Conservation (phyloP, 2,113 vertebrate species). For the Psettodes erumei region DNA sequence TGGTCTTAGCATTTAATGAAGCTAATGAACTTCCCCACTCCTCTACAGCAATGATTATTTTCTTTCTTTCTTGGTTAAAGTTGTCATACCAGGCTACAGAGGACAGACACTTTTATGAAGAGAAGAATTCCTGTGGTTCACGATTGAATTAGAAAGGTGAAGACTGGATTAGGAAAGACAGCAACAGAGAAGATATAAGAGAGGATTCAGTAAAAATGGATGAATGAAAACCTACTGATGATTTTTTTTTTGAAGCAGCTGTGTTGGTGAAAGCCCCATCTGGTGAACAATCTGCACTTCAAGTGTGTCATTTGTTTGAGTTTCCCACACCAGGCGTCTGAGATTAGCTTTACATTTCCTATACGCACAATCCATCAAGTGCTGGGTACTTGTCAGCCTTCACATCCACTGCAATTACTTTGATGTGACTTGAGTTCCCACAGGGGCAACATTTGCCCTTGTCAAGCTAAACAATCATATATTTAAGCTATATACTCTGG, state of each 20-base stretch:
- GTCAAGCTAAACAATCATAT: conserved; percentile 47
- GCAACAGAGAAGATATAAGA: neutral
- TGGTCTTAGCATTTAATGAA: neutral
- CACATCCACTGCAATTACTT: conserved; percentile 40
- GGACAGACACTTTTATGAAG: conserved; percentile 13
- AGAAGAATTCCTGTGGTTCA: conserved; percentile 27
- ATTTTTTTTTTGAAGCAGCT: neutral
- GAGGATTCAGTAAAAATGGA: neutral
- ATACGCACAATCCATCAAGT: conserved; percentile 55
- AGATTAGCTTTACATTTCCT: conserved; percentile 56
- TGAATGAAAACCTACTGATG: neutral
- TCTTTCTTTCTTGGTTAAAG: conserved; percentile 13
- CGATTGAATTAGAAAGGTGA: conserved; percentile 2
- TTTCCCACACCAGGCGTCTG: conserved; percentile 64
- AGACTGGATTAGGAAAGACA: neutral
- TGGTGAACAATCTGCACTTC: conserved; percentile 5
- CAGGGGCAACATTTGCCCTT: conserved; percentile 12
- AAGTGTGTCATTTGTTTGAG: conserved; percentile 48
- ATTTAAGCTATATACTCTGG: conserved; percentile 31
- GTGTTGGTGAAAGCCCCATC: conserved; percentile 23
- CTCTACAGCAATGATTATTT: neutral
- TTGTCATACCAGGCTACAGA: conserved; percentile 24
- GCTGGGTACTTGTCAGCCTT: conserved; percentile 26
- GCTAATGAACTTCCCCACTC: neutral
- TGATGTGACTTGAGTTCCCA: conserved; percentile 40